Conservation (phyloP, 2,888 invertebrate genomes). For the Tinea trinotella region DNA sequence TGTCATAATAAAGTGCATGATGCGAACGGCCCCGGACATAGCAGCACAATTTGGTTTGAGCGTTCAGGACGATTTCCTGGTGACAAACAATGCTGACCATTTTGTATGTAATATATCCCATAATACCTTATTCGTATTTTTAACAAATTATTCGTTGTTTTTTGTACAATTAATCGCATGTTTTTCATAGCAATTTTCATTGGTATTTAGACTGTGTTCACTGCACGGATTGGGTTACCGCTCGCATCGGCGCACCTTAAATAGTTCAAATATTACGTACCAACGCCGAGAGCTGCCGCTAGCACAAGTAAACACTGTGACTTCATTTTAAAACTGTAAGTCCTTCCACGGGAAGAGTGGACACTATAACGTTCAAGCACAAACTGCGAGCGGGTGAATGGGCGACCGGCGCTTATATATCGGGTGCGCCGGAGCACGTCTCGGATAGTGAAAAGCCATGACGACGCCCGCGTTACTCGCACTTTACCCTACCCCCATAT, state of each 20-base stretch:
- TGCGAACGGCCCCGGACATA: neutral
- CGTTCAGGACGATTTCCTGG: neutral
- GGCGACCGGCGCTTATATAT: slow-evolving; percentile 67
- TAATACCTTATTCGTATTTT: neutral
- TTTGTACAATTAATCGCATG: neutral
- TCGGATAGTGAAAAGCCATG: slow-evolving; percentile 56
- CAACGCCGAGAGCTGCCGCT: slow-evolving; percentile 78
- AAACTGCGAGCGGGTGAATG: slow-evolving; percentile 72
- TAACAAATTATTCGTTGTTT: neutral
- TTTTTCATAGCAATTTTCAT: neutral
- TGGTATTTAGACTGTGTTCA: neutral
- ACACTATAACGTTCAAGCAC: slow-evolving; percentile 69
- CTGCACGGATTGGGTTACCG: slow-evolving; percentile 6
- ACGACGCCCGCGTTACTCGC: slow-evolving; percentile 38
- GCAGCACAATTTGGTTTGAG: neutral
- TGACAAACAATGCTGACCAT: neutral
- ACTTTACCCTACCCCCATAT: slow-evolving; percentile 18
- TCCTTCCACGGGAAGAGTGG: slow-evolving; percentile 63
- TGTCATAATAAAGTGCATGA: slow-evolving; percentile 15
- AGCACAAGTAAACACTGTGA: slow-evolving; percentile 72
- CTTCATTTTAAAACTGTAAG: slow-evolving; percentile 65
- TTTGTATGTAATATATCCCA: neutral
- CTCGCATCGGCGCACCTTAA: slow-evolving; percentile 45
- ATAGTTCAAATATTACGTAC: slow-evolving; percentile 73
- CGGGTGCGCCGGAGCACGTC: slow-evolving; percentile 54